phyloP scores from a whole-genome alignment of 2,797 vertebrate genomes.

The Melanotaenia nigrans region DNA sequence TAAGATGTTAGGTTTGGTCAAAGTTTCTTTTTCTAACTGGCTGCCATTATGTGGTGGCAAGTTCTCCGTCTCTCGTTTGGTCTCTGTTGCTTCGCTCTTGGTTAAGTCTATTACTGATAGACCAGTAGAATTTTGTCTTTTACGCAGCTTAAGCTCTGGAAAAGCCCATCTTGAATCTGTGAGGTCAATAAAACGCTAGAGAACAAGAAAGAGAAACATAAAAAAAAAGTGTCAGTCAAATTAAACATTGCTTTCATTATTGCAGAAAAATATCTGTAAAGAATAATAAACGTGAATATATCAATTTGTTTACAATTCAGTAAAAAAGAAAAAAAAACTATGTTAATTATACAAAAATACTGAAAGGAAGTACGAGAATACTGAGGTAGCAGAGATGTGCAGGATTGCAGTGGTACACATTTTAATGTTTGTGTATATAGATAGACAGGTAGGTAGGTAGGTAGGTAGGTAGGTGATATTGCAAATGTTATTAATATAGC shows the following conservation, averaged over 20 bases:
- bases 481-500: too few relatives aligned
- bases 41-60: slow-evolving; percentile 3
- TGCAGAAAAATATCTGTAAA: background rate
- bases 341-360: too few relatives aligned
- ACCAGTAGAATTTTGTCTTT: slow-evolving; percentile 18
- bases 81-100: slow-evolving; percentile 18
- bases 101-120: slow-evolving; percentile 64
- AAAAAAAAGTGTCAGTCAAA: slow-evolving; percentile 4
- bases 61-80: slow-evolving; percentile 4
- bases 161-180: slow-evolving; percentile 52
- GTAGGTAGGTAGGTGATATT: too few relatives aligned
- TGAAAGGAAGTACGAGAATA: too few relatives aligned
- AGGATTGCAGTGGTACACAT: too few relatives aligned
- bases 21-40: background rate
- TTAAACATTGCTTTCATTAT: background rate
- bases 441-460: too few relatives aligned
- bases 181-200: slow-evolving; percentile 72
- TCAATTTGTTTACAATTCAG: too few relatives aligned
- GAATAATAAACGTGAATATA: background rate
- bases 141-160: slow-evolving; percentile 32
- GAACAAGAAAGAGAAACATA: slow-evolving; percentile 2
- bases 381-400: too few relatives aligned
- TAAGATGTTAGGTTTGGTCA: slow-evolving; percentile 3
- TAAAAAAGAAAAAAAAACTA: too few relatives aligned
- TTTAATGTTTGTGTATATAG: too few relatives aligned